These are phyloP conservation scores for Cuculus canorus DNA, from an alignment of 2,797 vertebrate species.

Conservation along the genomic window DNA sequence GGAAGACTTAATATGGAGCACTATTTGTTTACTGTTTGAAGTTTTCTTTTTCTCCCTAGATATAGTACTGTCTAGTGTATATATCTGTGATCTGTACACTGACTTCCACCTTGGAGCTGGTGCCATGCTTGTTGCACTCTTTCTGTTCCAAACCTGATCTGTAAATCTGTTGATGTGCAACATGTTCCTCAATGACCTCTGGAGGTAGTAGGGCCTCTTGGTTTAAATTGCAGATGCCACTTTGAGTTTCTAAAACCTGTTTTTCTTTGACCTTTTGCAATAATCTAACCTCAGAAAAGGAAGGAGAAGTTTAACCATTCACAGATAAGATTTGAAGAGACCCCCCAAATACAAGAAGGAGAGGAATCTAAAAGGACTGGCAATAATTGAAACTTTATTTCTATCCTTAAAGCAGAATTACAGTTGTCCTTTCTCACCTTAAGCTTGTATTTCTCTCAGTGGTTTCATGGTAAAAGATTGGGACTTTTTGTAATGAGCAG, in stretches of 20 bases:
- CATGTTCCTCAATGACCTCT: accelerated
- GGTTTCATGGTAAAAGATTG: background rate
- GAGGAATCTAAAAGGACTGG: background rate
- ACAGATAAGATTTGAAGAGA: background rate
- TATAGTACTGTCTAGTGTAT: background rate
- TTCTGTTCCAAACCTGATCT: background rate
- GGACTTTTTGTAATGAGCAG: background rate
- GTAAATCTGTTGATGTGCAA: background rate
- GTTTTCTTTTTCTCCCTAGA: background rate
- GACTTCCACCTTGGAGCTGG: background rate
- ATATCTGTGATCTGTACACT: background rate
- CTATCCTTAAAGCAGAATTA: background rate
- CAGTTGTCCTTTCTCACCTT: background rate
- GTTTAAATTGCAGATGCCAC: background rate
- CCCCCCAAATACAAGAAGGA: background rate
- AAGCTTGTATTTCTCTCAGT: background rate
- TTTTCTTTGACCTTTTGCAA: background rate
- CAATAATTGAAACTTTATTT: background rate
- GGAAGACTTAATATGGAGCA: background rate
- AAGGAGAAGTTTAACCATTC: background rate
- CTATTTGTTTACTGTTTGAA: background rate
- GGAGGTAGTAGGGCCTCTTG: background rate
- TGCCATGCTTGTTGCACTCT: background rate
- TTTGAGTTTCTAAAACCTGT: background rate
- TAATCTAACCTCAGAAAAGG: background rate